Conservation (phyloP, 2,113 vertebrate species). For the Ophthalmolycus amberensis region DNA sequence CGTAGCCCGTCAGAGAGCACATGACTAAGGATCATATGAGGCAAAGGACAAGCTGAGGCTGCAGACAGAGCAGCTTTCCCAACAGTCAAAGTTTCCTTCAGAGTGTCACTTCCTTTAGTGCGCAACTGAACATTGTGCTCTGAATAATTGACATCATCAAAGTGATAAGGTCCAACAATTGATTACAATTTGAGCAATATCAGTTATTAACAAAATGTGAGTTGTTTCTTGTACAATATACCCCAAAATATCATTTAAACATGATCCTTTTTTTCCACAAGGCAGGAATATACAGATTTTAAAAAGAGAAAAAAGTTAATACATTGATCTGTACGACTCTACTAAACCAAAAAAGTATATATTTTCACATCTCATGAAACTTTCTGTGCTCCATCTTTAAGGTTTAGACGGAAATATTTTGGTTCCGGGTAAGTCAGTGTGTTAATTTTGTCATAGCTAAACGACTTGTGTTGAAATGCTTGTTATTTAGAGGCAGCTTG, state of each 20-base stretch:
- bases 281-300: background rate
- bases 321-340: background rate
- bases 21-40: constrained; percentile 58
- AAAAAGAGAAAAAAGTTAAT: background rate
- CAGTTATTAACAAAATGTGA: background rate
- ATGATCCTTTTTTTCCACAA: background rate
- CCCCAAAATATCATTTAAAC: background rate
- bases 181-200: background rate
- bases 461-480: too few relatives aligned
- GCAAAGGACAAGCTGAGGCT: constrained; percentile 12
- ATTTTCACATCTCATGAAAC: background rate
- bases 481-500: too few relatives aligned
- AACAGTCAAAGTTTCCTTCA: constrained; percentile 29
- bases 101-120: constrained; percentile 7
- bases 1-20: background rate
- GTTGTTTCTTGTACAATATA: background rate
- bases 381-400: background rate
- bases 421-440: background rate
- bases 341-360: too few relatives aligned
- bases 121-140: background rate
- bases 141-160: background rate
- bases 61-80: constrained; percentile 18
- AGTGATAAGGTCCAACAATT: background rate
- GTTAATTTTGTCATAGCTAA: background rate
- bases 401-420: background rate